phyloP scores from a whole-genome alignment of 2,113 vertebrate genomes.

The Aviceda subcristata region DNA sequence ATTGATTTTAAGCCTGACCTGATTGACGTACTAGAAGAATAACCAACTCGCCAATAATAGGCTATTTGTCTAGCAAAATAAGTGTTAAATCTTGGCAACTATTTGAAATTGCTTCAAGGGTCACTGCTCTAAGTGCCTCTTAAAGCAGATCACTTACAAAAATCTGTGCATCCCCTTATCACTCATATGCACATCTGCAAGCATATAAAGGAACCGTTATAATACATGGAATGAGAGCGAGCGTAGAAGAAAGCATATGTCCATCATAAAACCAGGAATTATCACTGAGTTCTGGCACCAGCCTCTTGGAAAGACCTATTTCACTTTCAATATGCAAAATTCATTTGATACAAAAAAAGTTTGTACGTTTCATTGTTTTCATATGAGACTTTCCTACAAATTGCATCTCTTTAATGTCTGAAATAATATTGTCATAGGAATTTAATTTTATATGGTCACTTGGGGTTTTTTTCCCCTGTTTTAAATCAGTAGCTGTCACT shows the following conservation, averaged over 20 bases:
- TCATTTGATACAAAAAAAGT: not conserved
- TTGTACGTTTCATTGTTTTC: not conserved
- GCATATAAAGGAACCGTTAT: not conserved
- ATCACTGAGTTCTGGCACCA: not conserved
- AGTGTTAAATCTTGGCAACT: constrained; percentile 47
- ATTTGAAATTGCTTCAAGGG: constrained; percentile 48
- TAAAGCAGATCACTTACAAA: constrained; percentile 20
- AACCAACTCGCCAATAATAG: constrained; percentile 52
- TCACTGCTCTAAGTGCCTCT: constrained; percentile 14
- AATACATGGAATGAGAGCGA: not conserved
- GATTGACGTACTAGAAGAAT: constrained; percentile 40
- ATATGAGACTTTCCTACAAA: not conserved
- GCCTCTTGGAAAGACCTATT: not conserved
- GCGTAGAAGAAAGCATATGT: not conserved
- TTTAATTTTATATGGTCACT: not conserved
- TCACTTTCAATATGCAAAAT: not conserved
- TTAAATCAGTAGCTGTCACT: not conserved
- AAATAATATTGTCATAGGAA: not conserved
- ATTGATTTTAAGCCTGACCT: constrained; percentile 59
- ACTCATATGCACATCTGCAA: not conserved
- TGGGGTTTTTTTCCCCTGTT: not conserved
- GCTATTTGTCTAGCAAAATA: constrained; percentile 47
- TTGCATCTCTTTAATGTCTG: not conserved
- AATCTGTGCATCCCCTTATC: not conserved
- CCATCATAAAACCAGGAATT: not conserved